A percentile compares a stretch with the other conserved stretches of the same genome.
Conservation (phyloP, 2,797 vertebrate species). For the Phoeniculus purpureus region DNA sequence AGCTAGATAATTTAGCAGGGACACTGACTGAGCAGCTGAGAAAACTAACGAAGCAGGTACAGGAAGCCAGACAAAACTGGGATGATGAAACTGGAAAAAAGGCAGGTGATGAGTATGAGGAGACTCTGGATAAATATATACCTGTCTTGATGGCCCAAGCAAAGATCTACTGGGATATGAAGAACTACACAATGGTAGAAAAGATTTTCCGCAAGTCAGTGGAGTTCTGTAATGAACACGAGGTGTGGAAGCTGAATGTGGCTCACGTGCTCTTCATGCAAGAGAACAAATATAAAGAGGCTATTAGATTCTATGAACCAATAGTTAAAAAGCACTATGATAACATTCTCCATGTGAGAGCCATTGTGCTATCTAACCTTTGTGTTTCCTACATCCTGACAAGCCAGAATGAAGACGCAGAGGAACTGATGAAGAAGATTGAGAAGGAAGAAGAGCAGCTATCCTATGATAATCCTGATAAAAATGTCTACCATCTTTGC, state of each 20-base stretch:
- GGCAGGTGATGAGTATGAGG: slow-evolving; percentile 87
- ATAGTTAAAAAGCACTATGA: slow-evolving; percentile 96
- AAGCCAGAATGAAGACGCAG: slow-evolving; percentile 94
- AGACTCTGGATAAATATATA: slow-evolving; percentile 90
- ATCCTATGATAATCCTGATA: slow-evolving; percentile 89
- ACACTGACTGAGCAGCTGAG: slow-evolving; percentile 88
- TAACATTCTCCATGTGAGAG: slow-evolving; percentile 91
- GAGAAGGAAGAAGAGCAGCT: slow-evolving; percentile 96
- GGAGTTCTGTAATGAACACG: slow-evolving; percentile 92
- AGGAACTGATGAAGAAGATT: slow-evolving; percentile 92
- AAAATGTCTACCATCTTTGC: slow-evolving; percentile 94
- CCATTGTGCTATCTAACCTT: slow-evolving; percentile 93
- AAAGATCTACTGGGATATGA: slow-evolving; percentile 96
- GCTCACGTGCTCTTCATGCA: slow-evolving; percentile 98
- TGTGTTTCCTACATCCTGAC: slow-evolving; percentile 98
- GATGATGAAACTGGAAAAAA: slow-evolving; percentile 88
- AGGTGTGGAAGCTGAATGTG: slow-evolving; percentile 95
- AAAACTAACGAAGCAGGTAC: slow-evolving; percentile 89
- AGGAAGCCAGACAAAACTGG: slow-evolving; percentile 84
- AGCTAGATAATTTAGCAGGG: slow-evolving; percentile 89
- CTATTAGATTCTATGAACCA: slow-evolving; percentile 93
- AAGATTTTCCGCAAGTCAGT: slow-evolving; percentile 94
- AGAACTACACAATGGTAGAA: slow-evolving; percentile 94
- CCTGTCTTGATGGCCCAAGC: slow-evolving; percentile 96
- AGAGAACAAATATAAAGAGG: slow-evolving; percentile 94